Evolutionary conservation across 2,113 vertebrate species (phyloP), one percentile per base, ranked within the genome.

Genomic region (Sminthopsis crassicaudata): DNA sequence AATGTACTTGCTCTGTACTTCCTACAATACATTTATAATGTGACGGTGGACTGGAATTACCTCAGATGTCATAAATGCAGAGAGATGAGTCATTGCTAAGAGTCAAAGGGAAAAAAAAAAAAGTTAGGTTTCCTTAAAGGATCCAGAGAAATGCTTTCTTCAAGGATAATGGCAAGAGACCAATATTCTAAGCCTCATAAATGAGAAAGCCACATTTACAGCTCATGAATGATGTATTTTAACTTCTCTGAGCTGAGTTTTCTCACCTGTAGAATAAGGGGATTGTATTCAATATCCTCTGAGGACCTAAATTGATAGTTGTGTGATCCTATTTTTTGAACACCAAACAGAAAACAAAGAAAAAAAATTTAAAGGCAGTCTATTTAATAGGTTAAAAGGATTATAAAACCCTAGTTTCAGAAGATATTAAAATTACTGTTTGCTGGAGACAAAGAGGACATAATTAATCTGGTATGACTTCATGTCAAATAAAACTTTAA

Each of bases 401-500:
- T 96, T 53, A 96, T 53, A 94, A 48, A 96, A 96, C 48, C 19
- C 94, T 53, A 94, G 50, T 23, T 60, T 96, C 92, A 94, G 95
- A 6, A 50, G 90, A 97, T 95, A 97, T 95, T 94, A 96, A 91
- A 95, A 96, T 97, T 93, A 54, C 93, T 94, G 67, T 92, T 92
- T 94, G 53, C 96, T 88, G 94, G 97, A 96, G 91, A 60, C 92
- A 93, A 92, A 90, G 30, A 93, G 92, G 92, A 94, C 94, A 96
- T 95, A 94, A 95, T 89, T 89, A 97, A 97, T 48, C 92, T 94
- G 93, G 94, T 91, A 89, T 52, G 60, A 92, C 94, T 94, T 95
- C 93, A 89, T 91, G 94, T 97, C 93, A 97, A 98, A 96, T 93
- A 57, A 60, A 60, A 92, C 91, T 94, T 96, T 91, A 92, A 97